These are phyloP conservation scores for Malurus cyaneus DNA, from an alignment of 2,113 vertebrate genomes.

Conservation along the genomic window DNA sequence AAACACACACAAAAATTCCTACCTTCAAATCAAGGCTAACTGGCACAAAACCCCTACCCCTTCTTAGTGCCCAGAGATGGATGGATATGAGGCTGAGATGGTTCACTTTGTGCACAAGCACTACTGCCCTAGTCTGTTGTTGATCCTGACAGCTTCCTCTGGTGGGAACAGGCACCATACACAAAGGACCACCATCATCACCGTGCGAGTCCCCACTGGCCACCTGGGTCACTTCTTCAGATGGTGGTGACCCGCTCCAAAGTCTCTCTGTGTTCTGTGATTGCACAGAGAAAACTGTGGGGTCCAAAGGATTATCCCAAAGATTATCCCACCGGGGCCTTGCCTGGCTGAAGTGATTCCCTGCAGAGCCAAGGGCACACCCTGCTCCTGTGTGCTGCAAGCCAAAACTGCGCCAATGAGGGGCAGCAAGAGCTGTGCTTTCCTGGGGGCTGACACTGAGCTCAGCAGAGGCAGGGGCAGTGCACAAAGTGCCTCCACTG, in stretches of 20 bases:
- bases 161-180: not conserved
- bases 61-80: not conserved
- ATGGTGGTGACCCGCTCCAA: not conserved
- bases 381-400: fast-evolving
- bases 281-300: fast-evolving
- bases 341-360: not conserved
- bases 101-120: not conserved
- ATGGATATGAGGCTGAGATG: fast-evolving
- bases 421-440: not conserved
- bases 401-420: not conserved
- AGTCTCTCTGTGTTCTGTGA: not conserved
- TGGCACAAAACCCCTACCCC: not conserved
- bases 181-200: not conserved
- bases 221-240: not conserved
- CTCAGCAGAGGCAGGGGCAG: not conserved
- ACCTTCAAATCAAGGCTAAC: not conserved
- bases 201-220: not conserved
- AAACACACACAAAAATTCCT: not conserved
- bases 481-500: fast-evolving
- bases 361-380: not conserved
- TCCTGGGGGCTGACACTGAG: not conserved
- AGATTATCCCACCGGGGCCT: not conserved
- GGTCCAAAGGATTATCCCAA: not conserved
- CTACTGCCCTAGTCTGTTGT: not conserved
- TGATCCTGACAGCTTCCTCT: not conserved